Percentiles rank a stretch among this genome's conserved stretches.
These are phyloP conservation scores for Octomys mimax DNA, from an alignment of 2,797 vertebrate species.

Conservation along the genomic window DNA sequence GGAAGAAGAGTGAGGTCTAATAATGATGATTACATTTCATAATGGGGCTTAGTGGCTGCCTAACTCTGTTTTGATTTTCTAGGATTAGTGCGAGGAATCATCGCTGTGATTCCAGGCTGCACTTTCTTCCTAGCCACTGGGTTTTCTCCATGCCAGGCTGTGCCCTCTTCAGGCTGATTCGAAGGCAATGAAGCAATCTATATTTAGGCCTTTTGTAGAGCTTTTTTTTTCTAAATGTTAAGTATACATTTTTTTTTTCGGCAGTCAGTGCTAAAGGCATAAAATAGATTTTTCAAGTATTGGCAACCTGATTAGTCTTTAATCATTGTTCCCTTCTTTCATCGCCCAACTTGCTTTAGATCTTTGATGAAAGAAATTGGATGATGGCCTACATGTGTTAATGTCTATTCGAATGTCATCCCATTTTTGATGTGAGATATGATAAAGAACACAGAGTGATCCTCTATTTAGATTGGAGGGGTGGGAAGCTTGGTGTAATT, in stretches of 20 bases:
- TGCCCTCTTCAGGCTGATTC: slow-evolving; percentile 80
- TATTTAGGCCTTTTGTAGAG: slow-evolving; percentile 85
- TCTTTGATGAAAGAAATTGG: not conserved
- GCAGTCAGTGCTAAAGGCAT: slow-evolving; percentile 55
- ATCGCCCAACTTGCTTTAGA: not conserved
- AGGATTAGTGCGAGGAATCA: slow-evolving; percentile 74
- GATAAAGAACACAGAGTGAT: too few relatives aligned
- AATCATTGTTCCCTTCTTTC: not conserved
- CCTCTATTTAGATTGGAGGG: not conserved
- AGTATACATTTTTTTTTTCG: slow-evolving; percentile 58
- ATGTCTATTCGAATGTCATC: not conserved
- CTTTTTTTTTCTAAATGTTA: slow-evolving; percentile 73
- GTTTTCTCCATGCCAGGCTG: slow-evolving; percentile 60
- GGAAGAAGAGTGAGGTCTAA: slow-evolving; percentile 58
- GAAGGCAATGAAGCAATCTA: slow-evolving; percentile 85
- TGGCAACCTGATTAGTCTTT: slow-evolving; percentile 52
- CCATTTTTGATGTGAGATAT: not conserved
- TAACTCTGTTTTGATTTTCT: slow-evolving; percentile 86
- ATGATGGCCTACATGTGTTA: not conserved
- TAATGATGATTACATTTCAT: slow-evolving; percentile 84
- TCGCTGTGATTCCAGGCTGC: slow-evolving; percentile 82
- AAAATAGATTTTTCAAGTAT: not conserved
- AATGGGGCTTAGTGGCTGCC: slow-evolving; percentile 82
- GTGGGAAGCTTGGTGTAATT: not conserved
- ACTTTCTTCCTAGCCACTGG: not conserved